Evolutionary conservation across 2,113 vertebrate genomes (phyloP).

Genomic region (Amazona guildingii): DNA sequence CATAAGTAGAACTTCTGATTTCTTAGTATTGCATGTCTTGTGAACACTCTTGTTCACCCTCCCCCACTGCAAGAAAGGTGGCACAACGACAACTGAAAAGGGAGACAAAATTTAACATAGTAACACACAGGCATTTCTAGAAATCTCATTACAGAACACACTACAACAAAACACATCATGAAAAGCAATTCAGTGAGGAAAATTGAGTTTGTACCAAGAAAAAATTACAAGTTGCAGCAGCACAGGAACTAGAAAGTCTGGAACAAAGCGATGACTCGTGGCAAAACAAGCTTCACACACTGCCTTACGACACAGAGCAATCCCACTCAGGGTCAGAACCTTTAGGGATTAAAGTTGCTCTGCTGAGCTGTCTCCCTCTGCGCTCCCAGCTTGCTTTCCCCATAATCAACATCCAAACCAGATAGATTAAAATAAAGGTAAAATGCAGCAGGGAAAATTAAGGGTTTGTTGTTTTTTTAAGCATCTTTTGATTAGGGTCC

Average conservation of each 20-base stretch:
- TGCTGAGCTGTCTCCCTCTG: neutral
- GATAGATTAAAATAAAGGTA: neutral
- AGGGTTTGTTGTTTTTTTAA: neutral
- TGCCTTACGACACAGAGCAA: neutral
- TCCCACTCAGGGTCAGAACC: neutral
- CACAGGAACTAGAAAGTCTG: conserved; percentile 37
- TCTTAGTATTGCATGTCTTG: neutral
- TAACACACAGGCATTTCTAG: neutral
- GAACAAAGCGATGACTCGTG: conserved; percentile 8
- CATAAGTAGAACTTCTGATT: neutral
- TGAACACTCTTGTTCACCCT: neutral
- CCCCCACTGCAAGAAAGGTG: neutral
- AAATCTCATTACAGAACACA: neutral
- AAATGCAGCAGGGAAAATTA: neutral
- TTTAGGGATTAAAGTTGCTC: neutral
- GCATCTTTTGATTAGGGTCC: neutral
- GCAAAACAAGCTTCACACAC: neutral
- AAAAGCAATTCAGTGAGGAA: neutral
- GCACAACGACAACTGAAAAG: neutral
- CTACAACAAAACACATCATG: neutral
- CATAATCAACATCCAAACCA: neutral
- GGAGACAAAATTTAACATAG: neutral
- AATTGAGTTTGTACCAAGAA: neutral
- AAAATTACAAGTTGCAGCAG: neutral
- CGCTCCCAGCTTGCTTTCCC: neutral